Evolutionary conservation across 2,113 vertebrate species (phyloP), one percentile per base, ranked within the genome.

Genomic region (Phocoena phocoena): DNA sequence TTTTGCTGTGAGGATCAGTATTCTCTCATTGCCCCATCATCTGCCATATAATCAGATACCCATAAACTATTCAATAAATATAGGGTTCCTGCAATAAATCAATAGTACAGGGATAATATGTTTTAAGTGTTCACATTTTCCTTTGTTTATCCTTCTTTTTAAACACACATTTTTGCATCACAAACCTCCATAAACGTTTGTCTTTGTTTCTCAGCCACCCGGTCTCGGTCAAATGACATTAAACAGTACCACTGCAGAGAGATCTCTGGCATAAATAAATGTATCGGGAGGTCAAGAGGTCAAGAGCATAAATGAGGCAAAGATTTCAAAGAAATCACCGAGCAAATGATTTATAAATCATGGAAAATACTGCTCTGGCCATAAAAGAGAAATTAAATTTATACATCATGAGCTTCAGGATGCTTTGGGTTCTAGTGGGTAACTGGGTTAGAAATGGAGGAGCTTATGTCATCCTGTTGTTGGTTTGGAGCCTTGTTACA

Each of bases 1-100:
- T 99, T 99, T 98, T 98, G 96, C 98, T 98, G 96, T 97, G 98
- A 98, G 98, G 98, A 99, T 98, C 98, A 98, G 98, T 98, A 96
- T 97, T 96, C 98, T 97, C 96, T 98, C 98, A 98, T 98, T 98
- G 95, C 97, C 97, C 96, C 97, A 97, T 98, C 98, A 98, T 97
- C 95, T 95, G 90, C 97, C 97, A 96, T 97, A 98, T 97, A 98
- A 97, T 98, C 26, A 0, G 98, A 97, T 95, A 96, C 95, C 96
- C 94, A 97, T 96, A 98, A 98, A 98, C 87, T 93, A 98, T 98
- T 98, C 97, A 98, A 97, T 98, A 98, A 98, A 98, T 98, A 98
- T 92, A 97, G 63, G 74, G 71, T 79, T 98, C 94, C 96, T 98
- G 98, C 96, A 98, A 98, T 99, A 98, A 98, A 98, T 98, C 97